phyloP scores from a whole-genome alignment of 2,113 vertebrate species.

The Sylvilagus bachmani region DNA sequence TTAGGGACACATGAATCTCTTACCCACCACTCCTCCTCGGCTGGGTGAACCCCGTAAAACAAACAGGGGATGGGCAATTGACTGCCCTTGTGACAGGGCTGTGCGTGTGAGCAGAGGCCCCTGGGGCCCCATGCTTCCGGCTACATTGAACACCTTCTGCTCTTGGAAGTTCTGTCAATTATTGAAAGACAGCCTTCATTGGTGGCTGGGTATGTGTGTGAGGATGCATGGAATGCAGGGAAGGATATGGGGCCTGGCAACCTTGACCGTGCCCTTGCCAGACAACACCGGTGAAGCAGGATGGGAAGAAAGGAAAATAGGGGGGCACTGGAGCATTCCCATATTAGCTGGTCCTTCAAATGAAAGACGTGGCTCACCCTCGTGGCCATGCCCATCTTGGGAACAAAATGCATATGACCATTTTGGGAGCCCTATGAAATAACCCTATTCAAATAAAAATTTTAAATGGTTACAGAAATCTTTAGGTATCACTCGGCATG shows the following conservation, averaged over 20 bases:
- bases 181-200: conserved; percentile 39
- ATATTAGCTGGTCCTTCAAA: background rate
- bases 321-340: background rate
- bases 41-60: conserved; percentile 37
- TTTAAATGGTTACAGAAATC: background rate
- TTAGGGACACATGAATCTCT: conserved; percentile 5
- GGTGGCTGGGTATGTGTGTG: background rate
- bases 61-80: conserved; percentile 56
- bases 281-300: background rate
- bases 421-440: background rate
- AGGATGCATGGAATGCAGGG: background rate
- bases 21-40: background rate
- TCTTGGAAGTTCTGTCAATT: conserved; percentile 69
- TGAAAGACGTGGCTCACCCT: background rate
- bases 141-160: background rate
- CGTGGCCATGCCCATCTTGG: background rate
- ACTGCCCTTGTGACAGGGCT: conserved; percentile 5
- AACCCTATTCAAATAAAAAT: background rate
- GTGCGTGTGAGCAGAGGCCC: background rate
- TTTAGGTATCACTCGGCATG: background rate
- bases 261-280: background rate
- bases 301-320: background rate
- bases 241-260: background rate
- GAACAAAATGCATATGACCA: background rate
- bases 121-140: background rate